A percentile compares a stretch with the other conserved stretches of the same genome.
Evolutionary conservation across 2,888 invertebrate species (phyloP).

Genomic region (Imbricaverruca yamaguchii): DNA sequence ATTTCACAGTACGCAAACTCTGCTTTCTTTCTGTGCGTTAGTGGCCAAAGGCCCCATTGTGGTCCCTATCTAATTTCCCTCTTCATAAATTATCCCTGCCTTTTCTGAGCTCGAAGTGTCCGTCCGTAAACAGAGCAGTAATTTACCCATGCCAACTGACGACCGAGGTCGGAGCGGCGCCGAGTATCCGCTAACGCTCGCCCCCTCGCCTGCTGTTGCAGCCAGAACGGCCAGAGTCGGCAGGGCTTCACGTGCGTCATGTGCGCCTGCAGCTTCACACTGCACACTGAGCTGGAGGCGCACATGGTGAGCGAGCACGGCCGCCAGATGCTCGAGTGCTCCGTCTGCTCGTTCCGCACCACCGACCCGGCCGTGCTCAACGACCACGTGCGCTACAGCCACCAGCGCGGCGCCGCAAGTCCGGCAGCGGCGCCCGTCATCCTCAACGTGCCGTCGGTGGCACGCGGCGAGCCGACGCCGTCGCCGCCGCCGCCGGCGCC

Average conservation of each 20-base stretch:
- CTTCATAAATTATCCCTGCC: too few species aligned
- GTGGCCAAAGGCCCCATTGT: too few species aligned
- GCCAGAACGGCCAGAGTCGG: conserved; percentile 1
- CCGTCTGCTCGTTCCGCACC: conserved; percentile 38
- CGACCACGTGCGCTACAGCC: conserved; percentile 22
- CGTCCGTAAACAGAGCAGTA: too few species aligned
- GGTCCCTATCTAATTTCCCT: too few species aligned
- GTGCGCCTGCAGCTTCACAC: conserved; percentile 37
- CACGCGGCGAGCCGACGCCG: not conserved
- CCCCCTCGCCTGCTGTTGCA: not conserved
- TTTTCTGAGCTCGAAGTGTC: too few species aligned
- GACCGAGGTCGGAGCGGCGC: too few species aligned
- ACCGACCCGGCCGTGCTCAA: conserved; percentile 33
- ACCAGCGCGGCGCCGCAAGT: not conserved
- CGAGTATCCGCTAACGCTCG: too few species aligned
- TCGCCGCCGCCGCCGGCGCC: not conserved
- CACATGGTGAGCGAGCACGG: conserved; percentile 37
- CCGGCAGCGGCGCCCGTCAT: conserved; percentile 6
- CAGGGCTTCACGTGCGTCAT: conserved; percentile 37
- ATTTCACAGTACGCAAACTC: too few species aligned
- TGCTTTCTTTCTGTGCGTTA: too few species aligned
- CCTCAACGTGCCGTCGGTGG: conserved; percentile 17
- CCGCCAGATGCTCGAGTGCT: conserved; percentile 38
- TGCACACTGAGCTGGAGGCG: conserved; percentile 37
- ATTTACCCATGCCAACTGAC: too few species aligned